phyloP scores from a whole-genome alignment of 1,140 invertebrate species.

The Pissodes strobi region DNA sequence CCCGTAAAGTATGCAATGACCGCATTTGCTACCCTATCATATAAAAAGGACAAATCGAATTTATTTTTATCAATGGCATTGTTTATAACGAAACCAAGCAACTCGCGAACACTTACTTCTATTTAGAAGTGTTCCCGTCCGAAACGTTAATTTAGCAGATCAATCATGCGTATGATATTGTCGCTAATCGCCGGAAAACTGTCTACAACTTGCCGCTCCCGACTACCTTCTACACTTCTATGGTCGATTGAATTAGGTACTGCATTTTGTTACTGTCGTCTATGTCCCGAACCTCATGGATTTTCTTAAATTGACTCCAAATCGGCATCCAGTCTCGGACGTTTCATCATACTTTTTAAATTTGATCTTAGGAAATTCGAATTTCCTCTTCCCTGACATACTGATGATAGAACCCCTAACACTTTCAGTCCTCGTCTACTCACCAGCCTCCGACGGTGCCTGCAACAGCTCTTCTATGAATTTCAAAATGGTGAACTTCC shows the following conservation, averaged over 20 bases:
- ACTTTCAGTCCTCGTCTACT: background rate
- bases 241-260: background rate
- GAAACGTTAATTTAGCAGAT: background rate
- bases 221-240: no score
- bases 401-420: background rate
- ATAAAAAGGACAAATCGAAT: no score
- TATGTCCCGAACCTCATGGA: background rate
- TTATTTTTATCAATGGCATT: background rate
- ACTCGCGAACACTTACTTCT: slow-evolving; percentile 3
- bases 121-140: slow-evolving; percentile 7
- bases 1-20: slow-evolving; percentile 51
- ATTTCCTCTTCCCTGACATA: no score
- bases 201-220: background rate
- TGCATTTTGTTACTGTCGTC: background rate
- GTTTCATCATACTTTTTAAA: background rate
- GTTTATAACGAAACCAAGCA: background rate
- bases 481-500: background rate
- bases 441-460: background rate
- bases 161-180: background rate
- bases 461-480: background rate
- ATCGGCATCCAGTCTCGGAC: slow-evolving; percentile 2
- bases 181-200: slow-evolving; percentile 6
- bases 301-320: background rate
- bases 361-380: no score
- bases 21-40: slow-evolving; percentile 35